These are phyloP conservation scores for Drosophila orosa DNA, from an alignment of 1,140 invertebrate species.

Conservation along the genomic window DNA sequence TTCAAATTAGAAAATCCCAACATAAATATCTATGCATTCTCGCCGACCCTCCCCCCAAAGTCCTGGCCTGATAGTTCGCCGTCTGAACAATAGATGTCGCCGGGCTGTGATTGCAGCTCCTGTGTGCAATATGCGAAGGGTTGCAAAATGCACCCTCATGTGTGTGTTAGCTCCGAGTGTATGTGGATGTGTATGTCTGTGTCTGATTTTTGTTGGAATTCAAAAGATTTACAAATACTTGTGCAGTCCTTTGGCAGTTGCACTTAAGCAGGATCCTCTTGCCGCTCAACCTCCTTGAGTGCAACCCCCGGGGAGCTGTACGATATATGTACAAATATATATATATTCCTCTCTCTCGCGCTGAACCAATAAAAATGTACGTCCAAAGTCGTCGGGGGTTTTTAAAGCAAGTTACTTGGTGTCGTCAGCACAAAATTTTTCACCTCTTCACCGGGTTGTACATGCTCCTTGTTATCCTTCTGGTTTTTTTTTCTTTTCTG, in stretches of 20 bases:
- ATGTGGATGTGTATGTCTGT: constrained; percentile 28
- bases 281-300: constrained; percentile 51
- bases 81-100: constrained; percentile 79
- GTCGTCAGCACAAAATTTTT: constrained; percentile 79
- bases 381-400: constrained; percentile 53
- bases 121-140: constrained; percentile 47
- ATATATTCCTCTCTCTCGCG: constrained; percentile 14
- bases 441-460: constrained; percentile 66
- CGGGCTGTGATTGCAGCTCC: constrained; percentile 65
- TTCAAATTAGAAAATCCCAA: constrained; percentile 81
- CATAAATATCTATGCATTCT: constrained; percentile 79
- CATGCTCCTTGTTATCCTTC: constrained; percentile 46
- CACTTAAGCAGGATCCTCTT: constrained; percentile 72
- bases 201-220: constrained; percentile 78
- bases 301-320: constrained; percentile 55
- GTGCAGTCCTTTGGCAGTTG: constrained; percentile 70
- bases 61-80: constrained; percentile 49
- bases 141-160: constrained; percentile 76
- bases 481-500: constrained; percentile 33
- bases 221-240: constrained; percentile 83
- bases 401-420: constrained; percentile 67
- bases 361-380: constrained; percentile 80
- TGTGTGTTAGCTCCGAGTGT: constrained; percentile 1
- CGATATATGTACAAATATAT: constrained; percentile 7
- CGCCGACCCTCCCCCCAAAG: background rate